Conservation (phyloP, 2,888 invertebrate species). For the Pantelozetes paolii region DNA sequence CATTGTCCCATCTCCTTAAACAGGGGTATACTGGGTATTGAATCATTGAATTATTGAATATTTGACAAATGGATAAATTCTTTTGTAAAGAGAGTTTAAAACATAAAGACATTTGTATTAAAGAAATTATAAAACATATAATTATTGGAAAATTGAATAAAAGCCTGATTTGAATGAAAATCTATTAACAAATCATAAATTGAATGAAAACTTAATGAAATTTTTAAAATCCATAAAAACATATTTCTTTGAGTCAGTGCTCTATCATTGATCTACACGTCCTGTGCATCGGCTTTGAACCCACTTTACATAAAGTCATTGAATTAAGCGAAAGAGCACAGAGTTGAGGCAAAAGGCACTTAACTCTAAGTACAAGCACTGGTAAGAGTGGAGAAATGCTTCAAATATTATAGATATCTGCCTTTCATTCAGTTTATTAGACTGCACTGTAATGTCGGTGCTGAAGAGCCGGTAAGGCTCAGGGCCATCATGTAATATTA, state of each 20-base stretch:
- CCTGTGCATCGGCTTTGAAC: neutral
- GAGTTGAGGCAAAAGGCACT: constrained; percentile 12
- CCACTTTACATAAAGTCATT: constrained; percentile 33
- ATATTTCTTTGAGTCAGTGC: no score
- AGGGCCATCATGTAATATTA: constrained; percentile 29
- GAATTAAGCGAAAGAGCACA: constrained; percentile 1
- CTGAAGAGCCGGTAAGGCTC: neutral
- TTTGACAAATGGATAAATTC: no score
- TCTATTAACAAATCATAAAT: neutral
- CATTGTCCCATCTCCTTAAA: no score
- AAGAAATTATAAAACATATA: neutral
- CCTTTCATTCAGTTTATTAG: constrained; percentile 11
- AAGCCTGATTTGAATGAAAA: neutral
- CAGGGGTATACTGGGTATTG: no score
- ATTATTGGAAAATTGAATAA: neutral
- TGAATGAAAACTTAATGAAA: neutral
- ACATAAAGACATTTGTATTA: no score
- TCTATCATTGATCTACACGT: no score
- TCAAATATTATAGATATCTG: neutral
- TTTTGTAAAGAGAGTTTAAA: no score
- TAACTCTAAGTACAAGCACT: neutral
- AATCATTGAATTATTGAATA: no score
- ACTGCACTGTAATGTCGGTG: neutral
- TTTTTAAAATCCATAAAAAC: neutral
- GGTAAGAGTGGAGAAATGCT: constrained; percentile 11